Base-by-base conservation (phyloP, 2,113 vertebrate genomes). In the Chloroceryle aenea region DNA sequence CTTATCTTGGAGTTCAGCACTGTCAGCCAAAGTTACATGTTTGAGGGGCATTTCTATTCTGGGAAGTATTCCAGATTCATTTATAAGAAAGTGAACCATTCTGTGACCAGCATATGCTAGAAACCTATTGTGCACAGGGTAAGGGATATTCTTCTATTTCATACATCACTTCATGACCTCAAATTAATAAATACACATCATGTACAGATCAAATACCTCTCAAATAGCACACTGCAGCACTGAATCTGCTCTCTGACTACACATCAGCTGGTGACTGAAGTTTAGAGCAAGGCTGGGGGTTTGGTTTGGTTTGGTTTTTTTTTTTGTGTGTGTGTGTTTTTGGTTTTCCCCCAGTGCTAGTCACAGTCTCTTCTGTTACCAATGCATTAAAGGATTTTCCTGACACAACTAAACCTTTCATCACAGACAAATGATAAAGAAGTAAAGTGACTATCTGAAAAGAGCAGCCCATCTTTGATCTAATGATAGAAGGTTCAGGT, bases 21-120 rank as follows among this genome's bases (percentile, higher is more conserved):
- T 86, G 64, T 75, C 76, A 87, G 64, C 7, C 32, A 38, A 83
- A 92, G 47, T 43, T 78, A 43, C 4, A 7, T n/a, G 8, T 61
- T 78, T 85, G 66, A 85, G 52, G 92, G 55, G n/a, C 30, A 74
- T 18, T 75, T 91, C 63, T 90, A 12, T 92, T 92, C 40, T 96
- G 69, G 78, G 77, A 97, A 79, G 17, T 82, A 91, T 86, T 96
- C 79, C 68, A 91, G 52, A 90, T 82, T 89, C 6, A 22, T 93
- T 95, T 89, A 78, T 72, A 61, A 96, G 74, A 63, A 96, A 94
- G 30, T 18, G n/a, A 93, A 77, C 16, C 26, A 2, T n/a, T 93
- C 58, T 80, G 23, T 73, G 79, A 87, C 29, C 38, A 85, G 53
- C 32, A 47, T 77, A 40, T 82, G 63, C 55, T 85, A 66, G 87